Evolutionary conservation across 2,888 invertebrate species (phyloP), one percentile per base, ranked within the genome.

Genomic region (Chironomus riparius): DNA sequence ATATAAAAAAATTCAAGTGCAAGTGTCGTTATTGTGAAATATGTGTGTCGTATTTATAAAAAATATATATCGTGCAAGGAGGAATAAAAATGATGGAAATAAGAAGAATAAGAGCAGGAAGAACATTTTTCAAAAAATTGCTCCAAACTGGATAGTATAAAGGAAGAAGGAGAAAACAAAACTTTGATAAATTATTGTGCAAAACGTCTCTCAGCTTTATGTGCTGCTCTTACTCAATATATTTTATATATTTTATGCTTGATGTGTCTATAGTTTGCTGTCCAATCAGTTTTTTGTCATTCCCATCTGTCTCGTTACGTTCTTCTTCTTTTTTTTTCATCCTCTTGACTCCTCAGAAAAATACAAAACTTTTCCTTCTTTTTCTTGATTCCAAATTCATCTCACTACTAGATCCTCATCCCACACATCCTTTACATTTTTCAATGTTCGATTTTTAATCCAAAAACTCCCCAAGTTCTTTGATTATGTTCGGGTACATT

Each of bases 111-210:
- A 18, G 10, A 18, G 15, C 72, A 72, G 72, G 61, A 72, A 72
- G 22, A 38, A 62, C 56, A 61, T 56, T 61, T 72, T 72, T 24
- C 56, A 47, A 61, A 72, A 62, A 61, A 13, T 72, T 10, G 38
- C 38, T 38, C 10, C 38, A 38, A 38, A 38, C 38, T 38, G 38
- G 38, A 10, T 62, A 28, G 61, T 28, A n/a, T n/a, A 4, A 72
- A 72, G 61, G 22, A 12, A 15, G 10, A 5, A 28, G 10, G 38
- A 38, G 38, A 38, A 38, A 69, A 68, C 47, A 74, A 68, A 74
- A 74, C 68, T 74, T 74, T 74, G 74, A 74, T 74, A 74, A 74
- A 74, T 74, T 74, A 74, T 74, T 74, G 74, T 68, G 74, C 74
- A 74, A 62, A 68, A 65, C 47, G 68, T 72, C 72, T 56, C 56